Percentiles rank a stretch among this genome's conserved stretches.
phyloP scores from a whole-genome alignment of 2,797 vertebrate genomes.

The Coregonus suidteri region DNA sequence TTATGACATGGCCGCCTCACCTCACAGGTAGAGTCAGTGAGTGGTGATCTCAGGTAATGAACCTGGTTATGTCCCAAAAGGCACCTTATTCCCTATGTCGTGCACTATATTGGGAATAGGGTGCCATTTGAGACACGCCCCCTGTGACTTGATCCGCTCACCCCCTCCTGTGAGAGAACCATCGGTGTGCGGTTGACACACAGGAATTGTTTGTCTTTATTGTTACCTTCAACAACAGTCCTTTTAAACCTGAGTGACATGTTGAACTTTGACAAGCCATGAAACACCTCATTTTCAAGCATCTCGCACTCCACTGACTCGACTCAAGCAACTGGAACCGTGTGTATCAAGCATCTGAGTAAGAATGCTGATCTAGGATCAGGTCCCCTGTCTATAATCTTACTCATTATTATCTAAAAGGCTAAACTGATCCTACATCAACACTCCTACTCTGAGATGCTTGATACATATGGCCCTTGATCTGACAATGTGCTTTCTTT shows the following conservation, averaged over 20 bases:
- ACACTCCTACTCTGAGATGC: not conserved
- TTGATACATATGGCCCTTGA: not conserved
- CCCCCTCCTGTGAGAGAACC: no score
- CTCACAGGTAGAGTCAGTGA: not conserved
- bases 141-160: no score
- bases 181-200: constrained; percentile 30
- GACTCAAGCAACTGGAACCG: no score
- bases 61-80: constrained; percentile 27
- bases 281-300: no score
- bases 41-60: constrained; percentile 40
- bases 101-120: no score
- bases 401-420: not conserved
- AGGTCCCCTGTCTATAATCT: not conserved
- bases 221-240: constrained; percentile 40
- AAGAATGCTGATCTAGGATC: not conserved
- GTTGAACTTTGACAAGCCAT: not conserved
- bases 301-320: no score
- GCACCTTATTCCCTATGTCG: no score
- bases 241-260: not conserved
- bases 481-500: constrained; percentile 23
- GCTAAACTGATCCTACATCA: not conserved
- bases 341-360: no score
- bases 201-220: constrained; percentile 42
- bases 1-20: not conserved
- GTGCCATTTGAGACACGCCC: constrained; percentile 19